These are phyloP conservation scores for Nomada goodeniana DNA, from an alignment of 2,888 invertebrate genomes.

Conservation along the genomic window DNA sequence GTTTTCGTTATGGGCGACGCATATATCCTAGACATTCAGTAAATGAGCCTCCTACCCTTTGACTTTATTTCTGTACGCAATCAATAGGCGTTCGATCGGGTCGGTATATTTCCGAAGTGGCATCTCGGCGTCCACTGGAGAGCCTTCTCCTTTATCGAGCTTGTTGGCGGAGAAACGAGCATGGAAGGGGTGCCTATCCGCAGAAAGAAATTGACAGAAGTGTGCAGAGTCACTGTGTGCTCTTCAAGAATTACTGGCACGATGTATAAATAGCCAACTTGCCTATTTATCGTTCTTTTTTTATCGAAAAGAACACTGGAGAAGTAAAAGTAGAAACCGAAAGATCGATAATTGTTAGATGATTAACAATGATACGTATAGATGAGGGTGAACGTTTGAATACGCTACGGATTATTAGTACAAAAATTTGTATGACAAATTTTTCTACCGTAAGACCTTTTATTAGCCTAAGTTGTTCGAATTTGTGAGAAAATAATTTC, in stretches of 20 bases:
- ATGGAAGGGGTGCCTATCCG: background rate
- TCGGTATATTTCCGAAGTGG: slow-evolving; percentile 68
- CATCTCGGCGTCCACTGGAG: slow-evolving; percentile 50
- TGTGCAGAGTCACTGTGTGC: slow-evolving; percentile 35
- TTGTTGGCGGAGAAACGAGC: slow-evolving; percentile 23
- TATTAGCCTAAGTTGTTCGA: too few relatives aligned
- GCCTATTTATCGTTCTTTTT: slow-evolving; percentile 58
- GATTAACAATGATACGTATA: too few relatives aligned
- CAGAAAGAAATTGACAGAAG: slow-evolving; percentile 28
- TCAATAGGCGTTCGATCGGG: slow-evolving; percentile 71
- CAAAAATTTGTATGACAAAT: too few relatives aligned
- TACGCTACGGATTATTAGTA: too few relatives aligned
- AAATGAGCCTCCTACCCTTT: slow-evolving; percentile 60
- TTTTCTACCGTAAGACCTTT: too few relatives aligned
- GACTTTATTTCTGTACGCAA: slow-evolving; percentile 71
- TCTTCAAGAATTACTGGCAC: slow-evolving; percentile 54
- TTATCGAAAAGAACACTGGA: slow-evolving; percentile 25
- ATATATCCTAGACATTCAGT: slow-evolving; percentile 45
- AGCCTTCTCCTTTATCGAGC: slow-evolving; percentile 52
- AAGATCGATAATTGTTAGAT: background rate
- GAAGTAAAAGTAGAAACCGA: background rate
- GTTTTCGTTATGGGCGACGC: background rate
- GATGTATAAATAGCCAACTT: slow-evolving; percentile 63
- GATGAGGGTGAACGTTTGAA: too few relatives aligned
- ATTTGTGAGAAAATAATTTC: too few relatives aligned